Evolutionary conservation across 2,797 vertebrate species (phyloP), one percentile per base, ranked within the genome.

Genomic region (Neoniphon sammara): DNA sequence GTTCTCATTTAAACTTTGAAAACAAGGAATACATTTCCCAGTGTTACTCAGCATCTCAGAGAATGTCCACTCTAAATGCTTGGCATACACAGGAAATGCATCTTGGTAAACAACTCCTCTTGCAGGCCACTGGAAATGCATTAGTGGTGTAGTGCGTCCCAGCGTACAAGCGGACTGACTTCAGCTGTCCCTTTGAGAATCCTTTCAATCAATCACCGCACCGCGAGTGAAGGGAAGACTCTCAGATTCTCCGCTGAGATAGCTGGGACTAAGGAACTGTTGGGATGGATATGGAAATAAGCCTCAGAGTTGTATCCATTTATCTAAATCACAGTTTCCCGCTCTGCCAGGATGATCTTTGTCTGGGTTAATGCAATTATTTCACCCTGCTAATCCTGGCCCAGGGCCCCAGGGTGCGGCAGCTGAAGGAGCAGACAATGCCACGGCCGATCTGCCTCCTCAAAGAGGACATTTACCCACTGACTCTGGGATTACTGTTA

Each of bases 351-450:
- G 70, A 61, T 52, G 77, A 78, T 76, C 76, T 81, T 61, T 68
- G 63, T 76, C 73, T 81, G 75, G 66, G 59, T 83, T 89, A 85
- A 91, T 87, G 64, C 66, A 70, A 77, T 91, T 59, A 84, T 81
- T 81, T 78, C 36, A 23, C 83, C 70, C 76, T 78, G 81, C 81
- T 88, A 83, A 90, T 86, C 79, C 81, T 54, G 66, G 75, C 60
- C 50, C 52, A 21, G 47, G 36, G 77, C 73, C 61, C 18, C n/a
- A 36, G 74, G 42, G 62, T 52, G 62, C 64, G 69, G 23, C 65
- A 73, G 76, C 66, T 70, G 56, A 36, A 75, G 42, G 61, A 75
- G 34, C 49, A 53, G 42, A 12, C n/a, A 56, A 7, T 25, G 60
- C 4, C 25, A 30, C 44, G 0, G 62, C 71, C 76, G 44, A 63